phyloP scores from a whole-genome alignment of 2,888 invertebrate genomes.

The Drosophila putrida region DNA sequence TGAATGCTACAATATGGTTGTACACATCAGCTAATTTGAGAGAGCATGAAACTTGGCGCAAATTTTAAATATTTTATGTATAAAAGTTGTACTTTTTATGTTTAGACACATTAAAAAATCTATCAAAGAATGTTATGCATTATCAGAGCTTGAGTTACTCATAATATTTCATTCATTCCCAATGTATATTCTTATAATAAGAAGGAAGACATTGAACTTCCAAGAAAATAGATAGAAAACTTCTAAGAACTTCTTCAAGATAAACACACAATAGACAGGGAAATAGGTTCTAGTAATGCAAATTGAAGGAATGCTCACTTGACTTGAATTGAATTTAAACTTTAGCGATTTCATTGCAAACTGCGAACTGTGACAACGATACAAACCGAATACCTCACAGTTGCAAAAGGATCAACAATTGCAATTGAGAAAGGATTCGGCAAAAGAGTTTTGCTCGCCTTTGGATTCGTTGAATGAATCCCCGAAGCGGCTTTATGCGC shows the following conservation, averaged over 20 bases:
- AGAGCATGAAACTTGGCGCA: background rate
- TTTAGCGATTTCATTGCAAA: slow-evolving; percentile 69
- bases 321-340: slow-evolving; percentile 68
- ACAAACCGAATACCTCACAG: slow-evolving; percentile 54
- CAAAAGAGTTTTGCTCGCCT: slow-evolving; percentile 68
- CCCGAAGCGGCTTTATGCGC: slow-evolving; percentile 83
- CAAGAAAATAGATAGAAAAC: background rate
- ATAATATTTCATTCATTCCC: too few species aligned
- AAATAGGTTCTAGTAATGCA: slow-evolving; percentile 23
- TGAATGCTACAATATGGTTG: background rate
- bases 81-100: too few species aligned
- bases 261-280: background rate
- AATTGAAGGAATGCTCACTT: slow-evolving; percentile 45
- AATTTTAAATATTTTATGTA: background rate
- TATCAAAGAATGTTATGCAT: background rate
- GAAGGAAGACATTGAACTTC: too few species aligned
- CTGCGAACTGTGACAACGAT: slow-evolving; percentile 45
- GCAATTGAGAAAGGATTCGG: slow-evolving; percentile 80
- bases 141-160: background rate
- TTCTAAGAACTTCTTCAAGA: background rate
- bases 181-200: too few species aligned
- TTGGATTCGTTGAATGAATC: slow-evolving; percentile 76
- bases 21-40: background rate
- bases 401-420: slow-evolving; percentile 80
- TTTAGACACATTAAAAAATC: too few species aligned